Evolutionary conservation across 2,113 vertebrate genomes (phyloP).

Genomic region (Coptodon rendalli): DNA sequence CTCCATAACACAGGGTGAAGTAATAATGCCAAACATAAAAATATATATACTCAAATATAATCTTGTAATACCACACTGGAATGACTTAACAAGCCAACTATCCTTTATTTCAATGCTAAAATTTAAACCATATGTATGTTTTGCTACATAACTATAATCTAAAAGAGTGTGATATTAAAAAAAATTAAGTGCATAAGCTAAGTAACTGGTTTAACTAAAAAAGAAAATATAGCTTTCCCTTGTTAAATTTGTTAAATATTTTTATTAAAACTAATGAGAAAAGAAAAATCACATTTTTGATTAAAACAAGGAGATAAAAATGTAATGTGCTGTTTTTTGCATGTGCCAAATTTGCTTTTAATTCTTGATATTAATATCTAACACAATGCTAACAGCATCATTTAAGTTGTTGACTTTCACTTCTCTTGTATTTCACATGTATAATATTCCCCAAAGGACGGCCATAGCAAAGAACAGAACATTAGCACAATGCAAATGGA

Average conservation of each 20-base stretch:
- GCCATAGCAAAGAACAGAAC: conserved; percentile 40
- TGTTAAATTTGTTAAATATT: neutral
- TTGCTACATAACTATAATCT: neutral
- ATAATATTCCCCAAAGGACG: conserved; percentile 1
- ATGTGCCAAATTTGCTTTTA: neutral
- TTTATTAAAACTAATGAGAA: neutral
- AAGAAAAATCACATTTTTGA: neutral
- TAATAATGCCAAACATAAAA: neutral
- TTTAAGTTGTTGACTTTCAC: conserved; percentile 18
- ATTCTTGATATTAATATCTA: neutral
- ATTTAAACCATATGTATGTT: neutral
- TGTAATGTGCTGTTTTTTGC: neutral
- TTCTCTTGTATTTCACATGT: conserved; percentile 3
- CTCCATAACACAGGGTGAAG: neutral
- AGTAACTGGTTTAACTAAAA: neutral
- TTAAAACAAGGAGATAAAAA: neutral
- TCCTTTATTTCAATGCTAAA: neutral
- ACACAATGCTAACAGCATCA: neutral
- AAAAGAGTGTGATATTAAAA: neutral
- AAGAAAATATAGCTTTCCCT: neutral
- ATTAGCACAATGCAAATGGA: conserved; percentile 55
- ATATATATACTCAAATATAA: neutral
- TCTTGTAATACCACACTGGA: neutral
- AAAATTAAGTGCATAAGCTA: neutral
- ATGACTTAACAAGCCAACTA: neutral